Evolutionary conservation across 2,113 vertebrate genomes (phyloP).

Genomic region (Channa argus): DNA sequence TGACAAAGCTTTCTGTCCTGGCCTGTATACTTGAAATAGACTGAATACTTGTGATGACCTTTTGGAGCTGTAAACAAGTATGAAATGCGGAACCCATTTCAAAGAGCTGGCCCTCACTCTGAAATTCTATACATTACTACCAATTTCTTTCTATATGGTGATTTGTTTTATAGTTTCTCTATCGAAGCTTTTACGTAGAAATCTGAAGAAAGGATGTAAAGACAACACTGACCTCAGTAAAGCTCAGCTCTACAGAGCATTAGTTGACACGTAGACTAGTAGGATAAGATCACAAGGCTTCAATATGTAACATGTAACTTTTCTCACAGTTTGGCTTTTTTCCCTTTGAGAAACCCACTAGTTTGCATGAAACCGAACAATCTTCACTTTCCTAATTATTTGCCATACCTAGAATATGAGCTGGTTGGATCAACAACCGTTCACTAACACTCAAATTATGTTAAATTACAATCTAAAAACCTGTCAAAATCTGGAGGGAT

Average conservation of each 20-base stretch:
- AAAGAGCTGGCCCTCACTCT: conserved; percentile 34
- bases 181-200: conserved; percentile 45
- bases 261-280: conserved; percentile 9
- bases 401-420: neutral
- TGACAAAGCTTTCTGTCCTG: conserved; percentile 11
- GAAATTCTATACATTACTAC: conserved; percentile 63
- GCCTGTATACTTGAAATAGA: conserved; percentile 52
- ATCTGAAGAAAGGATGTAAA: conserved; percentile 33
- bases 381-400: no score
- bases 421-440: conserved; percentile 2
- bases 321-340: conserved; percentile 25
- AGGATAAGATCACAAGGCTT: conserved; percentile 62
- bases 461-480: conserved; percentile 62
- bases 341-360: conserved; percentile 21
- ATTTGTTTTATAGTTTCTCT: conserved; percentile 53
- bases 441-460: conserved; percentile 38
- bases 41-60: conserved; percentile 26
- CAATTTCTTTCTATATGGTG: conserved; percentile 56
- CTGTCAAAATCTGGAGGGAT: conserved; percentile 46
- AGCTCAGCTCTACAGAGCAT: conserved; percentile 50
- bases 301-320: conserved; percentile 22
- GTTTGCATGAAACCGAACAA: conserved; percentile 20
- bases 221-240: conserved; percentile 44
- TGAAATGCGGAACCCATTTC: conserved; percentile 57
- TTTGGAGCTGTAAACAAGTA: conserved; percentile 57